Conservation (phyloP, 2,888 invertebrate genomes). For the Dyspetes luteomarginatus region DNA sequence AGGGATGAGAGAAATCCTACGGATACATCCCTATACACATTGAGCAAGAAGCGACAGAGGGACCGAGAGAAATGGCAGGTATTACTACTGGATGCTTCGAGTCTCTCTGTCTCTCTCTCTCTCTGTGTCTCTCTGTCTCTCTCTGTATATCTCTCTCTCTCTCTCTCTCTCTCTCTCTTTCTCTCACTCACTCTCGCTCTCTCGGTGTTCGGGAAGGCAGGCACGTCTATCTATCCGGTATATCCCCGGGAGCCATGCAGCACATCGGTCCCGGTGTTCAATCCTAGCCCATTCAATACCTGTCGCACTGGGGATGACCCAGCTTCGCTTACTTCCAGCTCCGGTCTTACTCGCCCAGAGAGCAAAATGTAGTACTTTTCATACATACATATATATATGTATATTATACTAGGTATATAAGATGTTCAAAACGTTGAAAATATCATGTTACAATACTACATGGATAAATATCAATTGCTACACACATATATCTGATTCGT, state of each 20-base stretch:
- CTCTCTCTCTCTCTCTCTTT: too few relatives aligned
- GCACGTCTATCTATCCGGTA: conserved; percentile 62
- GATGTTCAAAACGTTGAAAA: neutral
- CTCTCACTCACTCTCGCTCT: too few relatives aligned
- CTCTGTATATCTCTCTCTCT: too few relatives aligned
- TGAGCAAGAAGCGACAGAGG: conserved; percentile 25
- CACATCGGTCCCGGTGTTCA: conserved; percentile 52
- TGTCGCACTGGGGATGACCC: conserved; percentile 48
- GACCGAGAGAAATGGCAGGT: conserved; percentile 54
- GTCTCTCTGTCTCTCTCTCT: conserved; percentile 24
- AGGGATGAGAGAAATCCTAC: conserved; percentile 30
- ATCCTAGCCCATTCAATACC: conserved; percentile 57
- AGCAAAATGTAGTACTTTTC: neutral
- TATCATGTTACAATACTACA: neutral
- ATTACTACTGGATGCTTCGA: conserved; percentile 45
- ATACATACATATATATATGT: neutral
- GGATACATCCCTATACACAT: neutral
- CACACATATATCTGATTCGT: neutral
- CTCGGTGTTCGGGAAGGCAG: conserved; percentile 39
- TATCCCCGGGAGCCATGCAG: conserved; percentile 45
- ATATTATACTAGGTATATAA: neutral
- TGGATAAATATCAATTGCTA: neutral
- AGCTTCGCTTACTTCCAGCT: conserved; percentile 45
- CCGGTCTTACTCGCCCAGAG: conserved; percentile 15
- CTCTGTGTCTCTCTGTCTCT: conserved; percentile 29